Base-by-base conservation (phyloP, 2,888 invertebrate genomes). In the Busseola fusca region DNA sequence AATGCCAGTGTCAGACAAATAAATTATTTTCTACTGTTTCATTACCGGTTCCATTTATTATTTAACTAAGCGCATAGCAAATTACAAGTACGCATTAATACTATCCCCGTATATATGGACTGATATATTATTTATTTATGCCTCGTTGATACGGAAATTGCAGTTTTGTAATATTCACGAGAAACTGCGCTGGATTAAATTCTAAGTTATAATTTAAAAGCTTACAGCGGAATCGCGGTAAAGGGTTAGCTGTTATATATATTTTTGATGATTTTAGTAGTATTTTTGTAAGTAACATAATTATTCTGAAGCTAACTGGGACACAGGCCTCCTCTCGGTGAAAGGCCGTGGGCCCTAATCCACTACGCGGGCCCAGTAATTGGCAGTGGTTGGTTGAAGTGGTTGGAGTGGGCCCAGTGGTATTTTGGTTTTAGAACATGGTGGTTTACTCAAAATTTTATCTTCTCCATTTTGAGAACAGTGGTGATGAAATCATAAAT, bases 141-240 rank as follows among this genome's bases (percentile, higher is more conserved):
- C 86, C 83, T 87, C 89, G 92, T 90, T 93, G 93, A 94, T 93
- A 93, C 95, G 94, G 94, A 94, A 95, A 95, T 95, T 95, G 95
- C 94, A 95, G 90, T 94, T 94, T 93, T 94, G 93, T 93, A 94
- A 94, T 93, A 95, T 94, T 94, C 90, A 95, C 87, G 90, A 93
- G 91, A 90, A 87, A 83, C 78, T 63, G 69, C 30, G 80, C 80
- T 71, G 88, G 87, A 88, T 89, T 91, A 89, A 81, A 78, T 78
- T 80, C 76, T 57, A 54, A 74, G 80, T 52, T 74, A 64, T 78
- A 85, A 85, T 81, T 78, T 48, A 88, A 71, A 64, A 79, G 81
- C 76, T 67, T 54, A 60, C n/a, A 77, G 83, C 81, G 87, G 69
- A 64, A 67, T 73, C n/a, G 56, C 45, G n/a, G 45, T 52, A 40